Conservation (phyloP, 2,113 vertebrate species). For the Petaurus breviceps region DNA sequence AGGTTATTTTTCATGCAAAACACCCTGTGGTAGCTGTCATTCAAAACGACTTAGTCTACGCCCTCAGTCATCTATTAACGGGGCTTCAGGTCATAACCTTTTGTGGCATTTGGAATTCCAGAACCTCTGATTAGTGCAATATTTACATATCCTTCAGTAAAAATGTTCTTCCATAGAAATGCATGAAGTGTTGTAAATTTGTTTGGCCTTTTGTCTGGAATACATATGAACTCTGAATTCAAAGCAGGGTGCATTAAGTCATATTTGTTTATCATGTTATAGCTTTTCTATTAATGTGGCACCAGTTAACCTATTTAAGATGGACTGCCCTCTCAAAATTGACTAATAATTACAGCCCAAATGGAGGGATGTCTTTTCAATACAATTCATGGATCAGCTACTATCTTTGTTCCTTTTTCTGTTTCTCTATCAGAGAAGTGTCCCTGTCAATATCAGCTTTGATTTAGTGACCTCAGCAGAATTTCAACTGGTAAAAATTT, state of each 20-base stretch:
- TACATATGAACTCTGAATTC: conserved; percentile 84
- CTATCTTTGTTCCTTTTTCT: conserved; percentile 54
- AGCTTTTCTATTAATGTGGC: conserved; percentile 77
- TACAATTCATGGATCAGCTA: conserved; percentile 75
- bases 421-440: conserved; percentile 69
- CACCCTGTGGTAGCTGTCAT: conserved; percentile 94
- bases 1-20: conserved; percentile 94
- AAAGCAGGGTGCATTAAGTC: conserved; percentile 82
- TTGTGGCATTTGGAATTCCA: conserved; percentile 94
- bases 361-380: conserved; percentile 44
- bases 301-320: conserved; percentile 82
- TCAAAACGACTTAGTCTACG: conserved; percentile 84
- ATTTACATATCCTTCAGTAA: conserved; percentile 95
- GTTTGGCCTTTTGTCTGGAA: conserved; percentile 95
- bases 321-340: conserved; percentile 68
- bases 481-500: conserved; percentile 70
- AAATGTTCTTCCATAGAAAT: conserved; percentile 88
- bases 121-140: conserved; percentile 96
- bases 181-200: conserved; percentile 93
- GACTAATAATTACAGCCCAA: conserved; percentile 42
- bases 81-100: conserved; percentile 95
- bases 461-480: conserved; percentile 74
- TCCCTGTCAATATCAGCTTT: conserved; percentile 52
- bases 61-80: conserved; percentile 91
- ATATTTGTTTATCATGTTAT: conserved; percentile 74